Evolutionary conservation across 2,888 invertebrate species (phyloP), one percentile per base, ranked within the genome.

Genomic region (Melanostoma mellinum): DNA sequence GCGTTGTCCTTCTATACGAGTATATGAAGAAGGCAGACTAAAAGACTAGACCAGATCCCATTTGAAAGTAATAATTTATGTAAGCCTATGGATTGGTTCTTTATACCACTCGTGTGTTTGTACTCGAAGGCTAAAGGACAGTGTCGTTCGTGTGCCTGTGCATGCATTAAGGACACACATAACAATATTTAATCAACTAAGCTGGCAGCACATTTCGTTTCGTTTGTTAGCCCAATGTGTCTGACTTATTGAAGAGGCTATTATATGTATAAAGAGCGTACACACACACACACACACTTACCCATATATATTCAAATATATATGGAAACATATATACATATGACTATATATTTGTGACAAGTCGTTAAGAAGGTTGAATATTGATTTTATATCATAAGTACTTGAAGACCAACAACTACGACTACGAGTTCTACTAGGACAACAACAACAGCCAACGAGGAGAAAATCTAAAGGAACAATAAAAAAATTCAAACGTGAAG

Each of bases 321-420:
- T n/a, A 63, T 65, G 35, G 20, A 20, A 20, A 50, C 50, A 36
- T 33, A 6, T 50, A 42, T 56, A 40, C 4, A 6, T 30, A 38
- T 38, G 38, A 56, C 30, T 55, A 20, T 44, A 55, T 68, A 60
- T 72, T 50, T 72, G 69, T 53, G 73, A 78, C 77, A 84, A 84
- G 74, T 84, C 79, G 79, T 75, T 84, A 79, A 79, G 74, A 79
- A 84, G 60, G 79, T 82, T 87, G 82, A 87, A 74, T 87, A 87
- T 87, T 87, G 87, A 87, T 86, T 87, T 86, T 86, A 85, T 78
- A 86, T 87, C 86, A 86, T 85, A 86, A 86, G 85, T 82, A 81
- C 78, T 85, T 69, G 72, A 60, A 74, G 74, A 74, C 65, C 74
- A 74, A 84, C 74, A 79, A 78, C 78, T 61, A 69, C 73, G 42